Evolutionary conservation across 2,797 vertebrate species (phyloP).

Genomic region (Oreonectes daqikongensis): DNA sequence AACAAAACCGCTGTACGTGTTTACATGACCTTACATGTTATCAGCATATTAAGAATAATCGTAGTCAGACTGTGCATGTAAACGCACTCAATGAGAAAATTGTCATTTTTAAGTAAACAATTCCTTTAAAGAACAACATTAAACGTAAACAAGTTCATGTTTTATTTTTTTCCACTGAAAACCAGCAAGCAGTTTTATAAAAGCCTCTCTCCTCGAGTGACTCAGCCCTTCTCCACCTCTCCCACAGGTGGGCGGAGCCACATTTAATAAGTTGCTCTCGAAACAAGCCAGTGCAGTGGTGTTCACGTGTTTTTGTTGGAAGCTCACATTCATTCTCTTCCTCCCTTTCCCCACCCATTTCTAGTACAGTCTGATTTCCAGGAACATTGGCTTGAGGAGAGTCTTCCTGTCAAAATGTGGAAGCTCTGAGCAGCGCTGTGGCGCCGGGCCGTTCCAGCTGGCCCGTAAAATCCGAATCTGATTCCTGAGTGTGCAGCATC

Average conservation of each 20-base stretch:
- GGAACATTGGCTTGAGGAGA: conserved; percentile 76
- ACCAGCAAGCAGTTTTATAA: not conserved
- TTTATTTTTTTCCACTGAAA: not conserved
- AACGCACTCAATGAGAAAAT: not conserved
- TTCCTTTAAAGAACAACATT: not conserved
- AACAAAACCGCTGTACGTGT: too few relatives aligned
- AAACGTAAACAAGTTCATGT: too few relatives aligned
- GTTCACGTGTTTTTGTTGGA: conserved; percentile 42
- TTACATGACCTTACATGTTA: too few relatives aligned
- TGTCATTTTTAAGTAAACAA: not conserved
- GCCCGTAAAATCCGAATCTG: not conserved
- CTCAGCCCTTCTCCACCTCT: not conserved
- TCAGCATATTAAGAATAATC: too few relatives aligned
- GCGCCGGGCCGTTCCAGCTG: conserved; percentile 30
- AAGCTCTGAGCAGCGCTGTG: conserved; percentile 59
- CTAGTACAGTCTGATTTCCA: conserved; percentile 77
- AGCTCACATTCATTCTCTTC: not conserved
- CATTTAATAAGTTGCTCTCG: conserved; percentile 40
- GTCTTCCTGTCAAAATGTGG: conserved; percentile 73
- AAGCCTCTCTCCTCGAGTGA: conserved; percentile 2
- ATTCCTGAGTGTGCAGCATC: conserved; percentile 2
- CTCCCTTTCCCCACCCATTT: conserved; percentile 27
- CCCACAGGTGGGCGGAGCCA: not conserved
- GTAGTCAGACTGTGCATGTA: too few relatives aligned
- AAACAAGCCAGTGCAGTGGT: conserved; percentile 10